Conservation (phyloP, 1,140 invertebrate genomes). For the Ceratoteleas bidentatus region DNA sequence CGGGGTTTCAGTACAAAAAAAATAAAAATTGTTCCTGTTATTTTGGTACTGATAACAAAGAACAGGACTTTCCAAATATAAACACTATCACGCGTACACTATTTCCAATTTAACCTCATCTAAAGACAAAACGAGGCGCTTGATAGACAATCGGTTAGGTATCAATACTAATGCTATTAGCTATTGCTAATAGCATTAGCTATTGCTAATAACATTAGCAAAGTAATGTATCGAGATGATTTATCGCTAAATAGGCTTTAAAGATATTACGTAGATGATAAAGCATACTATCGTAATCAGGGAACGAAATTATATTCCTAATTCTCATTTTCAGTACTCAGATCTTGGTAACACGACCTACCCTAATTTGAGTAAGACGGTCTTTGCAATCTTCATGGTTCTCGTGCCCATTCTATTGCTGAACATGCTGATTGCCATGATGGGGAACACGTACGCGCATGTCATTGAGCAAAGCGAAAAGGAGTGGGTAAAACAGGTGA, state of each 20-base stretch:
- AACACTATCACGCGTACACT: too few species aligned
- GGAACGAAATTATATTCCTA: constrained; percentile 34
- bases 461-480: constrained; percentile 99
- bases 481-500: constrained; percentile 98
- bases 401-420: constrained; percentile 97
- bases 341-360: constrained; percentile 94
- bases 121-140: too few species aligned
- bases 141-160: too few species aligned
- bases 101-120: too few species aligned
- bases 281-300: constrained; percentile 40
- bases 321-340: constrained; percentile 88
- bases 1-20: too few species aligned
- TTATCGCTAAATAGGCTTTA: constrained; percentile 24
- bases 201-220: constrained; percentile 28
- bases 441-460: constrained; percentile 99
- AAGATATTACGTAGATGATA: constrained; percentile 42
- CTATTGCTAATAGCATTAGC: too few species aligned
- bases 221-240: constrained; percentile 40
- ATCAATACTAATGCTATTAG: too few species aligned
- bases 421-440: constrained; percentile 99
- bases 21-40: too few species aligned
- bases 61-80: too few species aligned
- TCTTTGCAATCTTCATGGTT: constrained; percentile 98
- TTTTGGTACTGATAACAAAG: too few species aligned
- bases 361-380: constrained; percentile 93